Conservation (phyloP, 2,113 vertebrate species). For the Bufo gargarizans region DNA sequence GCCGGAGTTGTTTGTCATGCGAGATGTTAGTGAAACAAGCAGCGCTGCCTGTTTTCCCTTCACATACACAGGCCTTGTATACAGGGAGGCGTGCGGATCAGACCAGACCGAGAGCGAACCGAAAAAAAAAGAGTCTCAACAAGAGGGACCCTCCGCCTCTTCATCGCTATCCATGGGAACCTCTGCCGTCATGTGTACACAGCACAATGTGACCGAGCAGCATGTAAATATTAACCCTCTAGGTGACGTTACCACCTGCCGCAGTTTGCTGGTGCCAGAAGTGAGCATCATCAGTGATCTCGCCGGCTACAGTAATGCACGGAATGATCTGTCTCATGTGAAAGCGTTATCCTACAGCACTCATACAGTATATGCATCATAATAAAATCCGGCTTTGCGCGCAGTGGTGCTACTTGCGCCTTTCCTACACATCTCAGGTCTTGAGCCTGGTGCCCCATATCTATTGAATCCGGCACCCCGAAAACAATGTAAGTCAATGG, state of each 20-base stretch:
- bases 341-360: too few species aligned
- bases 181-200: conserved; percentile 20
- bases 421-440: too few species aligned
- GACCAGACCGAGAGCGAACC: conserved; percentile 25
- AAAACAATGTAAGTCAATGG: too few species aligned
- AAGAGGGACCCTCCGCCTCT: conserved; percentile 40
- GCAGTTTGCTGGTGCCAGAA: neutral
- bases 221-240: neutral
- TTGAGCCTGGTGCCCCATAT: too few species aligned
- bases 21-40: conserved; percentile 36
- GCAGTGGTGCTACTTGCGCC: too few species aligned
- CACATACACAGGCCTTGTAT: conserved; percentile 35
- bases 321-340: too few species aligned
- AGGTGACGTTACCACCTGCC: neutral
- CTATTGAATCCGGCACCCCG: too few species aligned
- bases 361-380: too few species aligned
- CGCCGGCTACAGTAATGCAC: too few species aligned
- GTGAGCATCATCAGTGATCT: too few species aligned
- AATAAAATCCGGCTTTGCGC: too few species aligned
- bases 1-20: conserved; percentile 35
- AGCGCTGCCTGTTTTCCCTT: conserved; percentile 32
- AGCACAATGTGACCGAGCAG: neutral
- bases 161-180: conserved; percentile 29
- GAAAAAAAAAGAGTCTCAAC: neutral
- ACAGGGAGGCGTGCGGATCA: conserved; percentile 35